Conservation (phyloP, 2,113 vertebrate genomes). For the Ictalurus furcatus region DNA sequence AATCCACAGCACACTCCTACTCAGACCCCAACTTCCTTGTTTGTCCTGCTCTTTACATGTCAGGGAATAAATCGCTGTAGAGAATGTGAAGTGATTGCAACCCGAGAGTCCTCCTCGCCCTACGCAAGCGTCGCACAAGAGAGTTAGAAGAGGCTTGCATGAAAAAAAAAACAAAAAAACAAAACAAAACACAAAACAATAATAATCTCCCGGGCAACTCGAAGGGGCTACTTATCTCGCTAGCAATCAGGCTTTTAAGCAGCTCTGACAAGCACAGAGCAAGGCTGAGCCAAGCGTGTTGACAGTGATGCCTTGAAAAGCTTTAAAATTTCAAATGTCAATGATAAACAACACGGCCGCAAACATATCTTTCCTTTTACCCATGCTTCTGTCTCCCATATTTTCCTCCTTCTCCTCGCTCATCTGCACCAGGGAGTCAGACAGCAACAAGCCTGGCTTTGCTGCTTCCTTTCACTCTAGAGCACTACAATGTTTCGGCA, state of each 20-base stretch:
- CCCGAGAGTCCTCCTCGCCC: constrained; percentile 59
- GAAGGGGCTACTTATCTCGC: constrained; percentile 60
- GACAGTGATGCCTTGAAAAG: constrained; percentile 64
- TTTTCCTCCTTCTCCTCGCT: neutral
- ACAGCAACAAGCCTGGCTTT: constrained; percentile 22
- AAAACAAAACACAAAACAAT: constrained; percentile 10
- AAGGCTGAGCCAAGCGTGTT: constrained; percentile 53
- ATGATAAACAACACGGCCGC: constrained; percentile 43
- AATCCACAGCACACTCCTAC: constrained; percentile 63
- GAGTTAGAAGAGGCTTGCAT: constrained; percentile 31
- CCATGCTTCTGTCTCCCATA: constrained; percentile 4
- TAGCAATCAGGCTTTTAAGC: constrained; percentile 57
- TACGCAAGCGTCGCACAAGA: constrained; percentile 59
- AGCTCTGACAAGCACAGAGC: constrained; percentile 58
- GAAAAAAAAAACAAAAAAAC: neutral
- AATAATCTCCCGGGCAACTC: constrained; percentile 57
- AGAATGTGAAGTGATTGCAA: constrained; percentile 73
- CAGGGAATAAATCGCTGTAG: constrained; percentile 68
- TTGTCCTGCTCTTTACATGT: constrained; percentile 59
- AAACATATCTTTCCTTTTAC: constrained; percentile 17
- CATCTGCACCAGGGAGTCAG: neutral
- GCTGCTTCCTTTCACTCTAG: constrained; percentile 42
- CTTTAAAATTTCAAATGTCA: constrained; percentile 48
- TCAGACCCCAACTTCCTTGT: constrained; percentile 65
- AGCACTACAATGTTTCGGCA: neutral